phyloP scores from a whole-genome alignment of 2,888 invertebrate species.

The Idaea dimidiata region DNA sequence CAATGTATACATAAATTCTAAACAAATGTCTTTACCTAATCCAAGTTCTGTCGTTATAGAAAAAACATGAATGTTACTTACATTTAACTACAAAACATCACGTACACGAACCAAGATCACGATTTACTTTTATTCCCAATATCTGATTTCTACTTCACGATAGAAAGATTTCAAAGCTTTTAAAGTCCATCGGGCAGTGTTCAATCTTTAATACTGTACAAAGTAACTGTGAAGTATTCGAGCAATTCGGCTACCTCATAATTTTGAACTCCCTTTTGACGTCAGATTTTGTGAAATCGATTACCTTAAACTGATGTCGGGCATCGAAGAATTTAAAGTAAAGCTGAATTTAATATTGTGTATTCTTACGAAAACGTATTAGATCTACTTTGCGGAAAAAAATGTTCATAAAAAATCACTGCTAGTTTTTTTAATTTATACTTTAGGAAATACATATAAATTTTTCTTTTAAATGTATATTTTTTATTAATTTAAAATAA shows the following conservation, averaged over 20 bases:
- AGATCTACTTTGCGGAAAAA: slow-evolving; percentile 25
- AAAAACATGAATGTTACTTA: not conserved
- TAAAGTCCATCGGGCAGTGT: slow-evolving; percentile 21
- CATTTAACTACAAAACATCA: slow-evolving; percentile 11
- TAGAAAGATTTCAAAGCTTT: slow-evolving; percentile 24
- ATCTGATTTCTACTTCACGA: slow-evolving; percentile 34
- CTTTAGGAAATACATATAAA: too few relatives aligned
- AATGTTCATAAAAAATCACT: slow-evolving; percentile 29
- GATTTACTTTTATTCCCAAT: slow-evolving; percentile 26
- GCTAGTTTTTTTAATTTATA: too few relatives aligned
- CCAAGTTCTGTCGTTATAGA: too few relatives aligned
- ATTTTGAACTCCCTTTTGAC: slow-evolving; percentile 13
- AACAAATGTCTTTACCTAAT: too few relatives aligned
- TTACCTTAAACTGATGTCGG: slow-evolving; percentile 12
- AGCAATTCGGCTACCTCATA: slow-evolving; percentile 12
- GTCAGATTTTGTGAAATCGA: slow-evolving; percentile 18
- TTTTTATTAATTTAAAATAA: too few relatives aligned
- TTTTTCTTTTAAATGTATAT: too few relatives aligned
- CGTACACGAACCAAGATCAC: slow-evolving; percentile 30
- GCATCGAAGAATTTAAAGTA: slow-evolving; percentile 30
- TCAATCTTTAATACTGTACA: slow-evolving; percentile 28
- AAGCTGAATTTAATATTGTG: slow-evolving; percentile 28
- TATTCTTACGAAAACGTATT: slow-evolving; percentile 23
- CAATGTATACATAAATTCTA: too few relatives aligned
- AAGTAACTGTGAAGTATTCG: slow-evolving; percentile 18